Conservation (phyloP, 2,888 invertebrate species). For the Tachystola acroxantha region DNA sequence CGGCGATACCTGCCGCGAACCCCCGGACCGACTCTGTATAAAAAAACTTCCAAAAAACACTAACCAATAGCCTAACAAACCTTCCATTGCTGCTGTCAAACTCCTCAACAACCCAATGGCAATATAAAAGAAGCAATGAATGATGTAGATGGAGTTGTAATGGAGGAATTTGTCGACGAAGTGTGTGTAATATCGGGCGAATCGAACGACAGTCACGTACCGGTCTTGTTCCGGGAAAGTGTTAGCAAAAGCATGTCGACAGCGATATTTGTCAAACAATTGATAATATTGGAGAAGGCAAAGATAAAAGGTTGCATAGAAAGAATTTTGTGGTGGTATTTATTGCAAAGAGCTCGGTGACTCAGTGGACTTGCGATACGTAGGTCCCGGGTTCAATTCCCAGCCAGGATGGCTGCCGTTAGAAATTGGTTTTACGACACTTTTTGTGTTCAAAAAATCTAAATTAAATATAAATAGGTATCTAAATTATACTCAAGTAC, state of each 20-base stretch:
- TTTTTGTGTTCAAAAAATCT: too few relatives aligned
- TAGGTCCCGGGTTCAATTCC: too few relatives aligned
- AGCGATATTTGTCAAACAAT: conserved; percentile 3
- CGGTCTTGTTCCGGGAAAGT: conserved; percentile 27
- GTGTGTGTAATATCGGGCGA: conserved; percentile 25
- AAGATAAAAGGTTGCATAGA: not conserved
- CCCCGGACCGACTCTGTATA: conserved; percentile 21
- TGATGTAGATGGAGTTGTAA: not conserved
- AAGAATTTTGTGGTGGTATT: not conserved
- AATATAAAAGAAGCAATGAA: conserved; percentile 6
- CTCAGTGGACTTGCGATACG: too few relatives aligned
- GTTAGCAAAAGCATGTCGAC: conserved; percentile 29
- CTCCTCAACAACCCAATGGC: not conserved
- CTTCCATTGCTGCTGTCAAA: not conserved
- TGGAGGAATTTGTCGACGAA: conserved; percentile 8
- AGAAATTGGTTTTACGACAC: too few relatives aligned
- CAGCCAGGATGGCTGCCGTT: too few relatives aligned
- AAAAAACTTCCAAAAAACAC: conserved; percentile 19
- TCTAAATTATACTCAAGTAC: too few relatives aligned
- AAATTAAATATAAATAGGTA: too few relatives aligned
- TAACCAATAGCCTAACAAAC: not conserved
- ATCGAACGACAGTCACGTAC: conserved; percentile 42
- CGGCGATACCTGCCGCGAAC: conserved; percentile 34
- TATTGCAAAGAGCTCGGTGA: too few relatives aligned
- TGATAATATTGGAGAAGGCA: not conserved